Percentiles rank a stretch among this genome's conserved stretches.
Evolutionary conservation across 2,113 vertebrate genomes (phyloP).

Genomic region (Oenanthe oenanthe): DNA sequence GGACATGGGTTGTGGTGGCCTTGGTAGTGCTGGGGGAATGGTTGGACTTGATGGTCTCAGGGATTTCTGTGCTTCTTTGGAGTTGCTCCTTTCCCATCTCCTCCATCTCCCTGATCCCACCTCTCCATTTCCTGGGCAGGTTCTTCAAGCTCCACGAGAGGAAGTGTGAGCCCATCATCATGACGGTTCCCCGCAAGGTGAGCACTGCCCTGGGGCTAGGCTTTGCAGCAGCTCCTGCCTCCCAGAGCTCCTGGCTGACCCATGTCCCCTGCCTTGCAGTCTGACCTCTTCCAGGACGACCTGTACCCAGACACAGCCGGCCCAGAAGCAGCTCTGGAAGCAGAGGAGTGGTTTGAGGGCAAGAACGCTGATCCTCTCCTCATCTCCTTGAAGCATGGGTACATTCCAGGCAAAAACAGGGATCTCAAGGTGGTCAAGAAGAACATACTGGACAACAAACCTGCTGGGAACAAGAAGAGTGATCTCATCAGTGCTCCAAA

Average conservation of each 20-base stretch:
- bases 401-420: slow-evolving; percentile 90
- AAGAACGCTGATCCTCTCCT: slow-evolving; percentile 90
- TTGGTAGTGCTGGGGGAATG: not conserved
- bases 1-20: not conserved
- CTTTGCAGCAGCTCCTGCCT: not conserved
- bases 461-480: slow-evolving; percentile 78
- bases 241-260: not conserved
- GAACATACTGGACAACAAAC: slow-evolving; percentile 91
- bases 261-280: slow-evolving; percentile 72
- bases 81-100: not conserved
- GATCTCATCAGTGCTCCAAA: slow-evolving; percentile 82
- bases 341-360: slow-evolving; percentile 95
- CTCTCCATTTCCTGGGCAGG: slow-evolving; percentile 66
- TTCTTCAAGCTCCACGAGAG: slow-evolving; percentile 98
- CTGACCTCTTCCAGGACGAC: slow-evolving; percentile 97
- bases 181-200: slow-evolving; percentile 98
- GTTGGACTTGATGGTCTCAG: not conserved
- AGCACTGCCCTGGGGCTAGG: not conserved
- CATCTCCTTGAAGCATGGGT: slow-evolving; percentile 94
- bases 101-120: not conserved
- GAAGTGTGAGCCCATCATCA: slow-evolving; percentile 97
- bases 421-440: slow-evolving; percentile 96
- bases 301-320: slow-evolving; percentile 94
- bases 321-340: slow-evolving; percentile 89
- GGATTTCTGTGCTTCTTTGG: not conserved